phyloP scores from a whole-genome alignment of 2,113 vertebrate genomes.

The Perca schrenkii region DNA sequence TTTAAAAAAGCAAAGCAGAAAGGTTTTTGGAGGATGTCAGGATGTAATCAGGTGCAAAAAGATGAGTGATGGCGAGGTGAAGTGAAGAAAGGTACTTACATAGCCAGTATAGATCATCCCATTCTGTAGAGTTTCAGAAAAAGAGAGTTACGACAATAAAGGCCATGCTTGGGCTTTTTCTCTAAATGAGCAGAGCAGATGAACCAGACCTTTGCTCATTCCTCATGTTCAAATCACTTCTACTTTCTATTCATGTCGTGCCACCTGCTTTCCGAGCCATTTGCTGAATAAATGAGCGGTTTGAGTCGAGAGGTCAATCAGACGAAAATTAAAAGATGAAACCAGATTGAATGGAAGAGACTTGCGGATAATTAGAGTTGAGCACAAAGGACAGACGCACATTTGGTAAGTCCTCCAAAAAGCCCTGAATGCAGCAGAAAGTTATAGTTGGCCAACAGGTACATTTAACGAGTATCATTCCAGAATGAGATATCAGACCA shows the following conservation, averaged over 20 bases:
- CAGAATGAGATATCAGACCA: slow-evolving; percentile 9
- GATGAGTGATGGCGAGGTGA: not conserved
- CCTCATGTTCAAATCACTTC: slow-evolving; percentile 31
- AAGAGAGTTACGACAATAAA: slow-evolving; percentile 37
- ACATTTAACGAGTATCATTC: slow-evolving; percentile 9
- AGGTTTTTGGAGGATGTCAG: not conserved
- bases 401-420: slow-evolving; percentile 36
- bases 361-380: slow-evolving; percentile 56
- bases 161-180: not conserved
- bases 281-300: slow-evolving; percentile 61
- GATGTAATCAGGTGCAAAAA: not conserved
- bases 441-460: slow-evolving; percentile 20
- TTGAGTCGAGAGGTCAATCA: slow-evolving; percentile 69
- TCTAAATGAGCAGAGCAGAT: slow-evolving; percentile 25
- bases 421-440: slow-evolving; percentile 26
- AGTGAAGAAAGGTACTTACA: slow-evolving; percentile 82
- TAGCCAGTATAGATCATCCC: slow-evolving; percentile 92
- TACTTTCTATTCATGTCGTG: slow-evolving; percentile 61
- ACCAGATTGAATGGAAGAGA: slow-evolving; percentile 68
- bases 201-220: slow-evolving; percentile 37
- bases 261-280: slow-evolving; percentile 56
- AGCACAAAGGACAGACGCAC: slow-evolving; percentile 46
- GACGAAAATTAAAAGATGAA: slow-evolving; percentile 63
- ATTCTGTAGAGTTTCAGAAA: slow-evolving; percentile 80
- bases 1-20: slow-evolving; percentile 5